A percentile compares a stretch with the other conserved stretches of the same genome.
Conservation (phyloP, 2,113 vertebrate species). For the Illadopsis cleaveri region DNA sequence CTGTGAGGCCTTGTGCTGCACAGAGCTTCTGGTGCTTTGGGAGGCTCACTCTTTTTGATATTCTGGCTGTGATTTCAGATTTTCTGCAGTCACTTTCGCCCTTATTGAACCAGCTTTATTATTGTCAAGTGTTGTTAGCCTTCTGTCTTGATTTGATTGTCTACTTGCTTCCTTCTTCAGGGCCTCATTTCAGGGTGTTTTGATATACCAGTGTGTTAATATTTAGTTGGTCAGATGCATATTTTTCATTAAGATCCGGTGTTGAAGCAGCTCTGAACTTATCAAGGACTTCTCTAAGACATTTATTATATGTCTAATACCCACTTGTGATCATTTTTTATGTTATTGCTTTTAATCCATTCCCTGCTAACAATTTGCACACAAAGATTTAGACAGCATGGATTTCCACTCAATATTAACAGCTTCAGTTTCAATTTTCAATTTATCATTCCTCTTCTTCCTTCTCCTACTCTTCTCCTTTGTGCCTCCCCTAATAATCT, state of each 20-base stretch:
- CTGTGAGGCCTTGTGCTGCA: background rate
- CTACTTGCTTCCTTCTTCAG: background rate
- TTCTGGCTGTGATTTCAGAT: background rate
- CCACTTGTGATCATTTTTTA: background rate
- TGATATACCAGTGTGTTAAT: background rate
- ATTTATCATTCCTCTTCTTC: background rate
- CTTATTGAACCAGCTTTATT: background rate
- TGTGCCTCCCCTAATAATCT: background rate
- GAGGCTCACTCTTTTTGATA: background rate
- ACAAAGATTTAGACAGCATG: background rate
- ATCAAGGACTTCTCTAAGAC: background rate
- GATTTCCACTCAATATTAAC: background rate
- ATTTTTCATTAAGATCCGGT: background rate
- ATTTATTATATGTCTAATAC: background rate
- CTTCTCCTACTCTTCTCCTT: background rate
- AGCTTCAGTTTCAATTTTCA: background rate
- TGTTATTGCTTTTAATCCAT: background rate
- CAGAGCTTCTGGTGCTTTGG: rapidly evolving
- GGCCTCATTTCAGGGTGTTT: background rate
- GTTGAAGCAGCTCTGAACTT: background rate
- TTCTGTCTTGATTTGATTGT: background rate
- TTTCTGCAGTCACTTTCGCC: background rate
- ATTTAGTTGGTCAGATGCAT: background rate
- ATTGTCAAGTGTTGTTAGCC: background rate
- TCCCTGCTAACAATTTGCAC: background rate